phyloP scores from a whole-genome alignment of 2,888 invertebrate species.

The Sceliomorpha sp. region DNA sequence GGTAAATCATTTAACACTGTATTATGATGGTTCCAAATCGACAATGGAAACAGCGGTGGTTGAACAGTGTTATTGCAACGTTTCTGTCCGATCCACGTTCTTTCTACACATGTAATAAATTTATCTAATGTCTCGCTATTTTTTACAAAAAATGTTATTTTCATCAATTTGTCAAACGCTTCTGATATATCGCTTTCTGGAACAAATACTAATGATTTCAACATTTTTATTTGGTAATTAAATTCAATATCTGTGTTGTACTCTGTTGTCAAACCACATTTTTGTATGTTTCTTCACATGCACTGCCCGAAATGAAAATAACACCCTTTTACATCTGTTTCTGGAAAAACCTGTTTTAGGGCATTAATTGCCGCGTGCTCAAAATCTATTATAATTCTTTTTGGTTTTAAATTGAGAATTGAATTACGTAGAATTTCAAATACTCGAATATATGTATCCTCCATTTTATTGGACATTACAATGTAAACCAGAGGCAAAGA shows the following conservation, averaged over 20 bases:
- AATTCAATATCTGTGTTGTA: background rate
- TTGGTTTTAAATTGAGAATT: constrained; percentile 1
- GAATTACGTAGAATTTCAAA: background rate
- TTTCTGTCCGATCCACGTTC: background rate
- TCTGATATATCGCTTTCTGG: background rate
- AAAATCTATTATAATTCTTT: constrained; percentile 4
- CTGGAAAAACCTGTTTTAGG: constrained; percentile 1
- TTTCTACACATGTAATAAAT: background rate
- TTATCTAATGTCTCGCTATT: background rate
- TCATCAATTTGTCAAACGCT: background rate
- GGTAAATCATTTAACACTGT: no score
- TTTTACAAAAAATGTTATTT: background rate
- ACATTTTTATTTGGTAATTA: background rate
- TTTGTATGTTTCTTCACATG: constrained; percentile 1
- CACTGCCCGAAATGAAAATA: constrained; percentile 11
- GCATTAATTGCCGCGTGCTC: constrained; percentile 12
- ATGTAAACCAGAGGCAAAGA: constrained; percentile 12
- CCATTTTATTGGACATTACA: background rate
- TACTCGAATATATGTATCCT: background rate
- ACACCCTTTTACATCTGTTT: constrained; percentile 6
- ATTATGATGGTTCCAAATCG: background rate
- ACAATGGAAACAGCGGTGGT: background rate
- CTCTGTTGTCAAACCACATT: background rate
- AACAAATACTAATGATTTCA: constrained; percentile 1
- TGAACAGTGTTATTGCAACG: background rate